Evolutionary conservation across 2,113 vertebrate genomes (phyloP).

Genomic region (Brienomyrus brachyistius): DNA sequence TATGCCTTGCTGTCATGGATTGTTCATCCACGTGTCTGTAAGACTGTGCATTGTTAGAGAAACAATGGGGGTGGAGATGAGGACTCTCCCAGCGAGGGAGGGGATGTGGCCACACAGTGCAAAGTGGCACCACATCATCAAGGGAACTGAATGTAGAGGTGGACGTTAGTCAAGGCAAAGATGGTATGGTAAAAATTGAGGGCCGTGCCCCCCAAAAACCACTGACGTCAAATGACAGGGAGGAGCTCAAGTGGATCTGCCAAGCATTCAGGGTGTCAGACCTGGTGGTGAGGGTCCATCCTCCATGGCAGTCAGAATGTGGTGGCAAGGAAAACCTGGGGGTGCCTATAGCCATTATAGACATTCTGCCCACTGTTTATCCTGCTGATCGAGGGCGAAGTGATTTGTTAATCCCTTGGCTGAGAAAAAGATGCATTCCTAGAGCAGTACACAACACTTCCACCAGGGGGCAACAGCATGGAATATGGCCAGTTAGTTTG

Average conservation of each 20-base stretch:
- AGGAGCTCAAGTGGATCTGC: background rate
- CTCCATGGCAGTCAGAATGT: background rate
- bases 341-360: conserved; percentile 34
- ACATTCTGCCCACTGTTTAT: conserved; percentile 34
- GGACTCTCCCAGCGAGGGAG: background rate
- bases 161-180: background rate
- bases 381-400: conserved; percentile 43
- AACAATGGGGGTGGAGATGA: background rate
- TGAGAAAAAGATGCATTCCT: background rate
- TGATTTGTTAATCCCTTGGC: conserved; percentile 51
- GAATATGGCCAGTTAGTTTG: background rate
- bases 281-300: background rate
- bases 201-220: background rate
- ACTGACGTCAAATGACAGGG: background rate
- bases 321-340: no score
- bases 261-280: background rate
- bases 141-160: background rate
- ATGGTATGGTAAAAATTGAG: background rate
- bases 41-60: background rate
- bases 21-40: background rate
- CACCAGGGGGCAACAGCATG: background rate
- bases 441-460: background rate
- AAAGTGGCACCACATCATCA: background rate
- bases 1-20: background rate
- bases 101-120: background rate